A percentile compares a stretch with the other conserved stretches of the same genome.
These are phyloP conservation scores for Cylas formicarius DNA, from an alignment of 1,140 invertebrate genomes.

Conservation along the genomic window DNA sequence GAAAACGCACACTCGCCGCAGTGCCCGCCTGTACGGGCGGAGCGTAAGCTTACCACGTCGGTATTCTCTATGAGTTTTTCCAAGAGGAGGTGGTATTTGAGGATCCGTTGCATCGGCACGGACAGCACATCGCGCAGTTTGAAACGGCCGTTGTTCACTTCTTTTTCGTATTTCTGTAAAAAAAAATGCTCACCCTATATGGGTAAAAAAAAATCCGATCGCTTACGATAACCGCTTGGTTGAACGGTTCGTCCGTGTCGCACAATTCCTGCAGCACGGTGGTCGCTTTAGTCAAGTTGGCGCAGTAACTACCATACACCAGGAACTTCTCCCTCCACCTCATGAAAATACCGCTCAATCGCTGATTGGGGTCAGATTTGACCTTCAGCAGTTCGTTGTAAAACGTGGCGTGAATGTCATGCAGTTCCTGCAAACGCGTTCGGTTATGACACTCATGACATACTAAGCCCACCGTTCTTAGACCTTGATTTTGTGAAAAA, in stretches of 20 bases:
- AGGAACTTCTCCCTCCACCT: conserved; percentile 85
- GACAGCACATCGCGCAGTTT: conserved; percentile 89
- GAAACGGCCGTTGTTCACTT: conserved; percentile 92
- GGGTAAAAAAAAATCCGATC: background rate
- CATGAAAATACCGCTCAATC: conserved; percentile 73
- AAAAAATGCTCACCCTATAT: background rate
- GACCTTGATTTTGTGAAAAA: conserved; percentile 88
- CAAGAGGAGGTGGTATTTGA: conserved; percentile 92
- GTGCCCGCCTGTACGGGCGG: background rate
- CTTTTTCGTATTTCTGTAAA: conserved; percentile 79
- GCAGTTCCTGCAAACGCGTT: conserved; percentile 58
- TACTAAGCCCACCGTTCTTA: background rate
- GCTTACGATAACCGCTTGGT: conserved; percentile 37
- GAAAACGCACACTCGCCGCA: conserved; percentile 14
- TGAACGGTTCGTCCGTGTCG: conserved; percentile 42
- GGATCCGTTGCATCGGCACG: conserved; percentile 95
- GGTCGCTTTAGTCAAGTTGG: conserved; percentile 79
- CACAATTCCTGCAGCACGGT: conserved; percentile 67
- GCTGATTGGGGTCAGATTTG: conserved; percentile 44
- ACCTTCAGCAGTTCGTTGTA: conserved; percentile 71
- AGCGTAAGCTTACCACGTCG: conserved; percentile 53
- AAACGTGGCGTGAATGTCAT: conserved; percentile 79
- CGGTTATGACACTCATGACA: background rate
- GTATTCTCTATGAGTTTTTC: conserved; percentile 91
- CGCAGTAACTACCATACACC: conserved; percentile 93